phyloP scores from a whole-genome alignment of 2,113 vertebrate species.

The Cnemophilus loriae region DNA sequence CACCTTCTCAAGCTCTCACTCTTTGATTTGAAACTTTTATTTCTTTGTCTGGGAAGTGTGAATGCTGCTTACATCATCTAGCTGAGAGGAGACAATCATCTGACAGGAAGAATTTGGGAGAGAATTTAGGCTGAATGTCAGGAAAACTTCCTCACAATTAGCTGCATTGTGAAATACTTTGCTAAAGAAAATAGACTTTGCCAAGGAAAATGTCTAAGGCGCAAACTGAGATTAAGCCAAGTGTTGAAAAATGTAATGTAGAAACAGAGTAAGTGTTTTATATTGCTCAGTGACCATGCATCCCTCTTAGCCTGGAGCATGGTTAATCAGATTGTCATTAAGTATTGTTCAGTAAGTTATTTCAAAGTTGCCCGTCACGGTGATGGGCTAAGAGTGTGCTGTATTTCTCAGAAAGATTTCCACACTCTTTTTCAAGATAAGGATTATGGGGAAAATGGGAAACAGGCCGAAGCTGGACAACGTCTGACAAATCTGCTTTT shows the following conservation, averaged over 20 bases:
- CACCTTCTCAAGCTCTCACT: neutral
- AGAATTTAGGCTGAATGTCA: conserved; percentile 2
- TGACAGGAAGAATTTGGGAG: conserved; percentile 16
- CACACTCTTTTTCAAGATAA: neutral
- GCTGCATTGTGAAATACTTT: neutral
- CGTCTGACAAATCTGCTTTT: neutral
- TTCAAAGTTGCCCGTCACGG: accelerated
- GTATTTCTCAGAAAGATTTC: neutral
- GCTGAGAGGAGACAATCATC: neutral
- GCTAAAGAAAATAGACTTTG: conserved; percentile 15
- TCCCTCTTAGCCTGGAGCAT: neutral
- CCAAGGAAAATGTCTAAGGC: neutral
- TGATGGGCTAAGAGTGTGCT: neutral
- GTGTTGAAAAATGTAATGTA: neutral
- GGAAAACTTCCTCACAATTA: neutral
- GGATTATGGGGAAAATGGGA: neutral
- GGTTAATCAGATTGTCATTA: neutral
- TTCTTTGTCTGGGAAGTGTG: neutral
- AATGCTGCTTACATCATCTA: neutral
- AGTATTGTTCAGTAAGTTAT: neutral
- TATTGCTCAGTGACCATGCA: neutral
- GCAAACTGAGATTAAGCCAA: neutral
- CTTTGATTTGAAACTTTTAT: neutral
- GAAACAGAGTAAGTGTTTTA: neutral
- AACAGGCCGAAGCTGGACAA: neutral